Conservation (phyloP, 92 coral and sea anemone genomes). For the Nematostella vectensis region DNA sequence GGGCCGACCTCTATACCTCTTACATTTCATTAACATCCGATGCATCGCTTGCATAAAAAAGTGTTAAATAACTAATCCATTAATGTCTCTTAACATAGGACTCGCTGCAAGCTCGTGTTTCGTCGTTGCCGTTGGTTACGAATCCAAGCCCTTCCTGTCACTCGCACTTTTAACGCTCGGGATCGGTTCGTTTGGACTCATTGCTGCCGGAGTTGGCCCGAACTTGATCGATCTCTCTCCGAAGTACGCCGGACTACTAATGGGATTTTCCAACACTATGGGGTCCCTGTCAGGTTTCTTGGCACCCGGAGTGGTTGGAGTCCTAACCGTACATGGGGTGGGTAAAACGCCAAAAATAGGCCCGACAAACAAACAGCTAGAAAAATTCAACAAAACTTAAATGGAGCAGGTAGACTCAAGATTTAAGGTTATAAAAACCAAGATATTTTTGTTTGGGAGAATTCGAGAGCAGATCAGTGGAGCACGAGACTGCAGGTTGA, state of each 20-base stretch:
- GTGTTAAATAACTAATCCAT: too few relatives aligned
- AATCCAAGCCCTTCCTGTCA: constrained; percentile 32
- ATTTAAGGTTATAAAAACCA: too few relatives aligned
- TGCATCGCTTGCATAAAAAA: too few relatives aligned
- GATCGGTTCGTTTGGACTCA: constrained; percentile 34
- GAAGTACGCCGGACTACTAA: constrained; percentile 58
- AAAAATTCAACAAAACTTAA: too few relatives aligned
- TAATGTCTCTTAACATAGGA: too few relatives aligned
- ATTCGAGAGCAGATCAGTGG: too few relatives aligned
- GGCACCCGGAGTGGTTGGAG: constrained; percentile 55
- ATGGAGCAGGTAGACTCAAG: too few relatives aligned
- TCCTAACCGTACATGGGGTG: constrained; percentile 55
- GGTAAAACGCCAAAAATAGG: constrained; percentile 5
- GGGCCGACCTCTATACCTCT: too few relatives aligned
- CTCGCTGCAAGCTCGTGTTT: constrained; percentile 34
- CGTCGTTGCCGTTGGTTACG: constrained; percentile 43
- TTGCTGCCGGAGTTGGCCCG: constrained; percentile 32
- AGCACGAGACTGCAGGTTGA: too few relatives aligned
- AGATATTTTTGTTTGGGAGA: too few relatives aligned
- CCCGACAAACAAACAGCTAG: too few relatives aligned
- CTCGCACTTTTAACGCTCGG: constrained; percentile 46
- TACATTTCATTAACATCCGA: too few relatives aligned
- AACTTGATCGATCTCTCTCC: constrained; percentile 59
- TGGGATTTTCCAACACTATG: constrained; percentile 60
- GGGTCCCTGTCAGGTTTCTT: constrained; percentile 62